These are phyloP conservation scores for Chiloscyllium punctatum DNA, from an alignment of 2,797 vertebrate species.

Conservation along the genomic window DNA sequence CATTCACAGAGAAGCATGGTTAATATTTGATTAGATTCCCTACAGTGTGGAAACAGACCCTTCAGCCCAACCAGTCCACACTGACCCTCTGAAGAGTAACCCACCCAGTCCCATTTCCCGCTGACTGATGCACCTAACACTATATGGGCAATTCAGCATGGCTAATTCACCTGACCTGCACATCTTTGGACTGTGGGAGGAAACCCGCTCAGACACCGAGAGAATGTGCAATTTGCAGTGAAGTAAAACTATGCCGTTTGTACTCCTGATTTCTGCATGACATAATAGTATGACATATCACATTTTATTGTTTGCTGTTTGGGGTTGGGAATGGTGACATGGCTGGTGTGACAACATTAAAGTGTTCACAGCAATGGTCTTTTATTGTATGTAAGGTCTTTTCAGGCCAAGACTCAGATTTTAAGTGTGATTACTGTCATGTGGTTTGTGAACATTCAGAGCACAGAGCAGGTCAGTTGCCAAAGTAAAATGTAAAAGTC, in stretches of 20 bases:
- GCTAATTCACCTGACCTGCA: too few relatives aligned
- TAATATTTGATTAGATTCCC: too few relatives aligned
- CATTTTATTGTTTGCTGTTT: not conserved
- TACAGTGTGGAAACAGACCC: too few relatives aligned
- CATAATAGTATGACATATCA: not conserved
- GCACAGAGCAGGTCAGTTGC: not conserved
- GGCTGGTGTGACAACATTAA: too few relatives aligned
- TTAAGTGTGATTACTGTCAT: slow-evolving; percentile 19
- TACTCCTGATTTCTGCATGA: not conserved
- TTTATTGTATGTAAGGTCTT: not conserved
- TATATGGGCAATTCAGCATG: too few relatives aligned
- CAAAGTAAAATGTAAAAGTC: slow-evolving; percentile 19
- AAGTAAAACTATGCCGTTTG: not conserved
- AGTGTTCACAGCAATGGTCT: not conserved
- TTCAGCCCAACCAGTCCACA: too few relatives aligned
- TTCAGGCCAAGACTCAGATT: slow-evolving; percentile 5
- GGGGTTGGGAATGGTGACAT: not conserved
- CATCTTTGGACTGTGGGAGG: too few relatives aligned
- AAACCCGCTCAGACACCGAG: too few relatives aligned
- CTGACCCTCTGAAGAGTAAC: too few relatives aligned
- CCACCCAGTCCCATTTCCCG: too few relatives aligned
- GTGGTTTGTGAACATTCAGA: not conserved
- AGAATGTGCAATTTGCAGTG: not conserved
- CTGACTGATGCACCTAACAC: too few relatives aligned
- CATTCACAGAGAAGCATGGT: not conserved